A percentile compares a stretch with the other conserved stretches of the same genome.
phyloP scores from a whole-genome alignment of 2,113 vertebrate species.

The Gopherus flavomarginatus region DNA sequence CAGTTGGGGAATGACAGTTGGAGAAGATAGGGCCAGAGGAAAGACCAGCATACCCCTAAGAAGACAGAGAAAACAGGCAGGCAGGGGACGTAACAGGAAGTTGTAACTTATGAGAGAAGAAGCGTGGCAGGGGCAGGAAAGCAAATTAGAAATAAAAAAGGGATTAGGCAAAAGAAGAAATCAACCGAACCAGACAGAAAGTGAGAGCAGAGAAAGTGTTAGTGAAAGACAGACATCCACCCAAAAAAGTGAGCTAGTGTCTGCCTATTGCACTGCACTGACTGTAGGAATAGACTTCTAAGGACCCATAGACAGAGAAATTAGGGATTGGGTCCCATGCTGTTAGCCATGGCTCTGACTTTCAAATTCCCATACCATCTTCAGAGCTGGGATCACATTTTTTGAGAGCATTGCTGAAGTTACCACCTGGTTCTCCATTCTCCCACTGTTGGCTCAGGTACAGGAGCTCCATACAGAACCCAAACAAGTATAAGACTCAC shows the following conservation, averaged over 20 bases:
- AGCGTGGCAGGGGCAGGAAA: neutral
- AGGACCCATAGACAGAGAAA: neutral
- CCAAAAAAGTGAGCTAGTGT: slow-evolving; percentile 31
- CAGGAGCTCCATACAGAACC: neutral
- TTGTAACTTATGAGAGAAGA: neutral
- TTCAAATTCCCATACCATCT: slow-evolving; percentile 7
- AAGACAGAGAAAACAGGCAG: neutral
- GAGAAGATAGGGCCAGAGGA: neutral
- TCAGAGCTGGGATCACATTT: neutral
- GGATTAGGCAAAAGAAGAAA: neutral
- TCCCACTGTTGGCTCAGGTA: neutral
- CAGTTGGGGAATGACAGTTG: neutral
- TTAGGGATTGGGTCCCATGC: slow-evolving; percentile 15
- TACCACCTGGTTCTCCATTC: neutral
- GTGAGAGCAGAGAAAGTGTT: neutral
- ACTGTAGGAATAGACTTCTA: slow-evolving; percentile 49
- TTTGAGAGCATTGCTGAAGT: slow-evolving; percentile 8
- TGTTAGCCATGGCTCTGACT: slow-evolving; percentile 19
- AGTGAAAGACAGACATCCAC: slow-evolving; percentile 30
- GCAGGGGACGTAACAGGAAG: rapidly evolving
- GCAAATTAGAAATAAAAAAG: slow-evolving; percentile 4
- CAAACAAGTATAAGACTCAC: neutral
- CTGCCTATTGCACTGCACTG: slow-evolving; percentile 37
- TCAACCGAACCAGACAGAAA: neutral
- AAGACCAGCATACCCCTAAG: rapidly evolving